Base-by-base conservation (phyloP, 53 echinoderm and acorn worm genomes). In the Arbacia lixula region DNA sequence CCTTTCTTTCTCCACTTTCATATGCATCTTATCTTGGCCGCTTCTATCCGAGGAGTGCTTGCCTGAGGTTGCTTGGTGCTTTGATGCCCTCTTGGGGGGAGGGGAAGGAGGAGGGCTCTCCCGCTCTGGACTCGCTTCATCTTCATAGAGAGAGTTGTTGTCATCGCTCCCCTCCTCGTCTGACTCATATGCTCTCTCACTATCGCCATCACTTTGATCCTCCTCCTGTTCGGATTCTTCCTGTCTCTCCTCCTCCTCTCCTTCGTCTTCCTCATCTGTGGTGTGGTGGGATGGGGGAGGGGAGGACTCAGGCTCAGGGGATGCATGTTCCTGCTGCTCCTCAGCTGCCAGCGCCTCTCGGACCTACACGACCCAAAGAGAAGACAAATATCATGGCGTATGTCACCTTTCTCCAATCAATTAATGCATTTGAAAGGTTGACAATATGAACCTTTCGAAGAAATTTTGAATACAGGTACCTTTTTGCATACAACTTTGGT, bases 291-390 rank as follows among this genome's bases (percentile, higher is more conserved):
- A 12, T 41, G 58, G 14, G 8, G 27, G 22, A 17, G 58, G 42
- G 4, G 58, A 27, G 20, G 41, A 41, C 25, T 24, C 11, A 36
- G 12, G 27, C 36, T 60, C 79, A 2, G 79, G 39, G 12, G 58
- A 57, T 19, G 39, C 26, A 26, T 40, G 60, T 12, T 12, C 39
- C 39, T 21, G 9, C 58, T 64, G 58, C 42, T 60, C 26, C 40
- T 78, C 79, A 3, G 79, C 79, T 19, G 57, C 79, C 79, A 78
- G 57, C 1, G 79, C 79, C n/a, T 60, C 60, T 57, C 79, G 34
- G 39, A 78, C 79, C 79, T 78, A 19, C 4, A 32, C 12, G n/a
- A 50, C 50, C 8, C 6, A 39, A 6, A 39, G 37, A 19, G 19
- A 68, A 20, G 35, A 65, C 35, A 32, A 34, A 19, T 34, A 19